Conservation (phyloP, 2,113 vertebrate species). For the Zeus faber region DNA sequence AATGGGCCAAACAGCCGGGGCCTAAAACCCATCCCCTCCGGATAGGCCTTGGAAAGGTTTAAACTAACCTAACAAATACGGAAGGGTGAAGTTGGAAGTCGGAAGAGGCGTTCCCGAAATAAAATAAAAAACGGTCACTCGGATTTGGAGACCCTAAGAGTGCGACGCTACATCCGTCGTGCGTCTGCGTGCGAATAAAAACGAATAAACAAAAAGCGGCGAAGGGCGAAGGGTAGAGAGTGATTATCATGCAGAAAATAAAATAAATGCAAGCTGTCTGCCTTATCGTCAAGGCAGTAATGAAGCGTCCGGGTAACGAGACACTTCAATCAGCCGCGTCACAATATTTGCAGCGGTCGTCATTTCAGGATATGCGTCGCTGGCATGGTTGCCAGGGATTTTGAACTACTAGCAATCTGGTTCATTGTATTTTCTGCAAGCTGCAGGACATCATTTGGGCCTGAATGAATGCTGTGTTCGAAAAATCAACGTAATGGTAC, state of each 20-base stretch:
- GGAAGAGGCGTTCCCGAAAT: too few species aligned
- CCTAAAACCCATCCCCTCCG: background rate
- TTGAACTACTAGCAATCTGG: conserved; percentile 30
- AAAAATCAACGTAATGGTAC: conserved; percentile 9
- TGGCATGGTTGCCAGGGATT: conserved; percentile 27
- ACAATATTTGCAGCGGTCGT: conserved; percentile 31
- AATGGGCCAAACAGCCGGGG: background rate
- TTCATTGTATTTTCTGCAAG: conserved; percentile 12
- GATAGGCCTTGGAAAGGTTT: too few species aligned
- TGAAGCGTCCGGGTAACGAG: conserved; percentile 22
- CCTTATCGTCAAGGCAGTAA: conserved; percentile 39
- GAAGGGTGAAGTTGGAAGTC: too few species aligned
- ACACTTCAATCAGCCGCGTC: conserved; percentile 33
- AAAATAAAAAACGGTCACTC: too few species aligned
- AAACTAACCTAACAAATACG: too few species aligned
- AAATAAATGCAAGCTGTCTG: conserved; percentile 55
- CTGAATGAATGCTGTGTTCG: conserved; percentile 21
- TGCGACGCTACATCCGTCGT: background rate
- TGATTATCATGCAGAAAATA: conserved; percentile 25
- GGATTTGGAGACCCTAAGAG: too few species aligned
- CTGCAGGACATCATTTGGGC: background rate
- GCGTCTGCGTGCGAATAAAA: conserved; percentile 37
- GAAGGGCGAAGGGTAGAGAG: background rate
- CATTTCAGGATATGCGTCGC: conserved; percentile 16
- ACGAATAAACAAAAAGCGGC: conserved; percentile 32